Base-by-base conservation (phyloP, 1,140 invertebrate genomes). In the Pseudomyrmex gracilis region DNA sequence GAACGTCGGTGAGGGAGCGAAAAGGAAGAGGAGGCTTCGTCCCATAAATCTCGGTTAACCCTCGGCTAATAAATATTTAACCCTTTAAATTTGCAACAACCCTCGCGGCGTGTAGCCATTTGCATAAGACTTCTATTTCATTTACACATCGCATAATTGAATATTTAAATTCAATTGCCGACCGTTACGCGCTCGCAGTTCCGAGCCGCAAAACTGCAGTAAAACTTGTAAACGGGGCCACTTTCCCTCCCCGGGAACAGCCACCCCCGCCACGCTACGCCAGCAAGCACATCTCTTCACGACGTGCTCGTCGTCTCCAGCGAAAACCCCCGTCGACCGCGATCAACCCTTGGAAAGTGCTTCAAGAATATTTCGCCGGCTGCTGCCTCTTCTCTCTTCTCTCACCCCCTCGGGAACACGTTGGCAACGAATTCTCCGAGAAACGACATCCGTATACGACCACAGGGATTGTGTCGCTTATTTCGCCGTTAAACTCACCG, bases 121-220 rank as follows among this genome's bases (percentile, higher is more conserved):
- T 95, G 94, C 95, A 95, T 95, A 95, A 94, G 94, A 94, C 94
- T 95, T 95, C 94, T 95, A 95, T 95, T 95, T 95, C 95, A 95
- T 95, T 95, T 95, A 95, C 94, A 95, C 94, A 95, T 94, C 94
- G 94, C 94, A 95, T 95, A 95, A 95, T 95, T 95, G 93, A 94
- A 94, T 93, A 94, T 94, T 95, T 95, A 95, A 95, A 95, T 95
- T 95, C 94, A 95, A 95, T 95, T 95, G 94, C 93, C 89, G 83
- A 86, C 91, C 91, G 91, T 93, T 93, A 93, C 92, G 92, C 93
- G 92, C 93, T 93, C 93, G 90, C 92, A 92, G 90, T 93, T 91
- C 92, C 91, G 90, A 94, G 93, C 93, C 93, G 92, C 94, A 94
- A 94, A 94, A 94, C 93, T 94, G 94, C 93, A 94, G 93, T 94